A percentile compares a stretch with the other conserved stretches of the same genome.
These are phyloP conservation scores for Sebastes glaucus DNA, from an alignment of 2,797 vertebrate genomes.

Conservation along the genomic window DNA sequence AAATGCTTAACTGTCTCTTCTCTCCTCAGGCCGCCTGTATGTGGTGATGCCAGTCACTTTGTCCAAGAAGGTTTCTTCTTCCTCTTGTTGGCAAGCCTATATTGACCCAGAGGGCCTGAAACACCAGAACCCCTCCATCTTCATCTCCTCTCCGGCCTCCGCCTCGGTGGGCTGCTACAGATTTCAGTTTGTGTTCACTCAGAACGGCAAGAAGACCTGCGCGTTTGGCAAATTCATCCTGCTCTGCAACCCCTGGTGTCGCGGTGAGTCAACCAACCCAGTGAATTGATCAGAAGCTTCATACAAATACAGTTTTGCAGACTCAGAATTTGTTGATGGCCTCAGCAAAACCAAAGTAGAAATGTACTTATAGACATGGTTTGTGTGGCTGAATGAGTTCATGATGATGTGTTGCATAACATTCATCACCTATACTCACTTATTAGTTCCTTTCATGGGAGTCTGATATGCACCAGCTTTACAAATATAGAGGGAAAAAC, in stretches of 20 bases:
- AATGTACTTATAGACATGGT: not conserved
- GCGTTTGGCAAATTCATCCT: constrained; percentile 62
- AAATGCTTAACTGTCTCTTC: not conserved
- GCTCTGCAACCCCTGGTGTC: constrained; percentile 84
- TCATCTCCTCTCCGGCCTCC: constrained; percentile 63
- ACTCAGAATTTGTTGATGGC: not conserved
- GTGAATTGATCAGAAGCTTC: not conserved
- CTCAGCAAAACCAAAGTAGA: not conserved
- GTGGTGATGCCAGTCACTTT: constrained; percentile 62
- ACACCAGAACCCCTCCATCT: constrained; percentile 51
- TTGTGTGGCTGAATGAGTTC: not conserved
- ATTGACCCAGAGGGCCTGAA: constrained; percentile 28
- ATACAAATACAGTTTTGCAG: not conserved
- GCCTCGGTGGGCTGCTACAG: constrained; percentile 76
- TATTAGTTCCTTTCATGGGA: not conserved
- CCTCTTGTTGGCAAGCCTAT: constrained; percentile 68
- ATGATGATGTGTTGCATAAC: not conserved
- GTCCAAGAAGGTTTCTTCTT: not conserved
- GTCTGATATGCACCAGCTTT: not conserved
- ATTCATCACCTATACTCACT: not conserved
- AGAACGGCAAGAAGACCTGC: not conserved
- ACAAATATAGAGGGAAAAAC: not conserved
- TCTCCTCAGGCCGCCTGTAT: constrained; percentile 62
- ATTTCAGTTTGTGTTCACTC: constrained; percentile 56
- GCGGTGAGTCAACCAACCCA: constrained; percentile 57